Evolutionary conservation across 2,113 vertebrate genomes (phyloP).

Genomic region (Alethe diademata): DNA sequence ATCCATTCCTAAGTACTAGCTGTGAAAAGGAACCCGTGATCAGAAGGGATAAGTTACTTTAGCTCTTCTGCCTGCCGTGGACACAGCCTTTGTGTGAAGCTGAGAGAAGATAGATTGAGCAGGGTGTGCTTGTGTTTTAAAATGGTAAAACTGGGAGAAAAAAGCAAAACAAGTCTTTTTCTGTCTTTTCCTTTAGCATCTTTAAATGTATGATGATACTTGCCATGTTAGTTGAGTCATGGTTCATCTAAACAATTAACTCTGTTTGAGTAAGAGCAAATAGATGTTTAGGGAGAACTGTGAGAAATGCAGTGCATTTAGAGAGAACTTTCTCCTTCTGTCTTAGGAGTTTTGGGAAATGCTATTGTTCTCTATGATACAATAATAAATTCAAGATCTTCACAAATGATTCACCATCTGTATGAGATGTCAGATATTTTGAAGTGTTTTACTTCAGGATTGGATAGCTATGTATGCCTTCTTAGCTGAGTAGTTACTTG

Average conservation of each 20-base stretch:
- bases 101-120: not conserved
- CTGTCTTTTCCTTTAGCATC: not conserved
- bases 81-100: not conserved
- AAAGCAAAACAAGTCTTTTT: not conserved
- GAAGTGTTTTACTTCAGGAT: not conserved
- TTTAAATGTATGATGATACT: not conserved
- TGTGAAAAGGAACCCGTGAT: not conserved
- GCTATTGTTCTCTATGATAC: not conserved
- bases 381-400: not conserved
- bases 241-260: accelerated
- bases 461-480: not conserved
- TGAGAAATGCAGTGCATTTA: not conserved
- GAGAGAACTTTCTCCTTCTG: not conserved
- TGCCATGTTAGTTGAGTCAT: not conserved
- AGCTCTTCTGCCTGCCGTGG: not conserved
- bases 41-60: not conserved
- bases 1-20: too few species aligned
- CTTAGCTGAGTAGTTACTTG: not conserved
- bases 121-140: not conserved
- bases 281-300: not conserved
- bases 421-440: not conserved
- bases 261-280: not conserved
- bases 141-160: not conserved
- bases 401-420: not conserved
- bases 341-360: not conserved